These are phyloP conservation scores for Globicephala melas DNA, from an alignment of 2,113 vertebrate genomes.

Conservation along the genomic window DNA sequence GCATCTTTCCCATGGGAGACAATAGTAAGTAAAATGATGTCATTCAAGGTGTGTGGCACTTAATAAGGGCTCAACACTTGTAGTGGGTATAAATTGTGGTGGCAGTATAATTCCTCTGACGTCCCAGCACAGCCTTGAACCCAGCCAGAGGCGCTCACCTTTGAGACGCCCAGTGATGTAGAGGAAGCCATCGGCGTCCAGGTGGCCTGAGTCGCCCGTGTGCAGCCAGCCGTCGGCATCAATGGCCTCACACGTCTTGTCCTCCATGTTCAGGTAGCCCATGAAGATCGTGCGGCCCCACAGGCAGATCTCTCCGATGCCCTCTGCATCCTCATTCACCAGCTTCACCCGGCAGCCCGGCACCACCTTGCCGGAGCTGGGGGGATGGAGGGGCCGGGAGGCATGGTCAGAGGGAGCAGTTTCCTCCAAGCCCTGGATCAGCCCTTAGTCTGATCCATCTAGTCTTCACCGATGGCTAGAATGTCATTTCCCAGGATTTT, in stretches of 20 bases:
- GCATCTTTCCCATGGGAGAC: background rate
- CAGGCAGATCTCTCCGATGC: conserved; percentile 90
- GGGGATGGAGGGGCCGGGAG: background rate
- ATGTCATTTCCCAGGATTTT: background rate
- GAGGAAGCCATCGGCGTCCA: conserved; percentile 89
- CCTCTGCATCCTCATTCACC: conserved; percentile 82
- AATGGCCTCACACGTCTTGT: conserved; percentile 87
- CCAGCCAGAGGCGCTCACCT: conserved; percentile 75
- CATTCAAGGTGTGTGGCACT: accelerated
- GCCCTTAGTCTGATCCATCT: background rate
- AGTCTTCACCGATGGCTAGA: background rate
- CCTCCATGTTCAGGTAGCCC: conserved; percentile 93
- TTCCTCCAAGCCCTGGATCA: background rate
- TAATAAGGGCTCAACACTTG: accelerated
- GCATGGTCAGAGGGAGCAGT: too few species aligned
- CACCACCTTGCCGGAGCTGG: conserved; percentile 87
- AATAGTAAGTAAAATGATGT: background rate
- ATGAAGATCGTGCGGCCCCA: conserved; percentile 94
- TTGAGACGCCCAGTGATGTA: conserved; percentile 92
- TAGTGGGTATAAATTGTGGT: accelerated
- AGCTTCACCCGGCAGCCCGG: conserved; percentile 89
- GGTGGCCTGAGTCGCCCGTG: conserved; percentile 88
- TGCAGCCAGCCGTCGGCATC: conserved; percentile 91
- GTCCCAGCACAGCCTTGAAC: accelerated
- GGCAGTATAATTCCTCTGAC: accelerated